phyloP scores from a whole-genome alignment of 2,797 vertebrate genomes.

The Neoniphon sammara region DNA sequence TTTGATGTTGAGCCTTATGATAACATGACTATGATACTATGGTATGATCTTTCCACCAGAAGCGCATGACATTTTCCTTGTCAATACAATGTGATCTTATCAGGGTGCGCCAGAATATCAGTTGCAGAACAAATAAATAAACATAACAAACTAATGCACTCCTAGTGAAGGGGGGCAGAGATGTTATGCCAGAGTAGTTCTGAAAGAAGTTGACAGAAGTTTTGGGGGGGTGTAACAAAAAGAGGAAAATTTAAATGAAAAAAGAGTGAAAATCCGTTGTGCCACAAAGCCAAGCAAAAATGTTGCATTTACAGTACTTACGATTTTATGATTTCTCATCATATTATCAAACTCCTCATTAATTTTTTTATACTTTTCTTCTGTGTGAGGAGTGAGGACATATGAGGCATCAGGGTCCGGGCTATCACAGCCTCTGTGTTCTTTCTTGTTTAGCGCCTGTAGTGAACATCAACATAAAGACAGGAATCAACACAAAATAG shows the following conservation, averaged over 20 bases:
- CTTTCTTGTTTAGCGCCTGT: constrained; percentile 99
- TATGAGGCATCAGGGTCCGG: constrained; percentile 99
- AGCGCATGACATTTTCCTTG: constrained; percentile 67
- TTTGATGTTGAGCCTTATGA: constrained; percentile 56
- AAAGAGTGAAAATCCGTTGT: constrained; percentile 78
- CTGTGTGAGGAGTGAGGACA: constrained; percentile 99
- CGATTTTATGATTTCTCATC: constrained; percentile 99
- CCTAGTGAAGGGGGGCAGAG: constrained; percentile 64
- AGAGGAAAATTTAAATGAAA: constrained; percentile 69
- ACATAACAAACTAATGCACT: constrained; percentile 68
- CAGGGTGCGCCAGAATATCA: constrained; percentile 77
- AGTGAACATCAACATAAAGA: constrained; percentile 98
- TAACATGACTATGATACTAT: constrained; percentile 46
- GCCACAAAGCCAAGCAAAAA: constrained; percentile 88
- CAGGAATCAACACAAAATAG: constrained; percentile 99
- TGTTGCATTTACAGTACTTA: constrained; percentile 87
- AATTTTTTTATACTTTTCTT: constrained; percentile 99
- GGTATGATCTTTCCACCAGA: constrained; percentile 60
- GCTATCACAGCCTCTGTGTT: constrained; percentile 99
- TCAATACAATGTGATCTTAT: constrained; percentile 84
- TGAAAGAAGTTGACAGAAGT: constrained; percentile 75
- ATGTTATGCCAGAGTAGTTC: constrained; percentile 67
- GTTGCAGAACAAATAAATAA: constrained; percentile 71
- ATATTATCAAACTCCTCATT: constrained; percentile 99
- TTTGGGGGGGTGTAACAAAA: constrained; percentile 72